Evolutionary conservation across 2,797 vertebrate genomes (phyloP).

Genomic region (Gallinago stenura): DNA sequence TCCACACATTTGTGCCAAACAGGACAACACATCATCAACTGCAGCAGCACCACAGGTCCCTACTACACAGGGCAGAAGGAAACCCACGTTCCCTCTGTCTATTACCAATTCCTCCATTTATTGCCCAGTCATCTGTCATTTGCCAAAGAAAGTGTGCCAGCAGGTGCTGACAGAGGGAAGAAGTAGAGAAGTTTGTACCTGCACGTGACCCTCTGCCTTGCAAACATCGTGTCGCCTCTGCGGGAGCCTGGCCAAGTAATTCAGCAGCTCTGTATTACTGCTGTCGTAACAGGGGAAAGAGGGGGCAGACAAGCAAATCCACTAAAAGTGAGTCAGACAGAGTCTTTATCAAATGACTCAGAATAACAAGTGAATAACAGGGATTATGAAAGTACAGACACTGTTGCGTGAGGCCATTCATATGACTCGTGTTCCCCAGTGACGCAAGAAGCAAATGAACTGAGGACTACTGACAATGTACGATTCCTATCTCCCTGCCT

Average conservation of each 20-base stretch:
- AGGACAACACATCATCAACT: neutral
- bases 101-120: neutral
- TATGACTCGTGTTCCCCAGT: neutral
- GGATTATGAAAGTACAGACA: conserved; percentile 11
- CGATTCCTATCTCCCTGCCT: neutral
- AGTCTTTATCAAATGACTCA: conserved; percentile 13
- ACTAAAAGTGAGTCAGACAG: neutral
- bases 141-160: neutral
- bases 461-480: neutral
- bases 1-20: neutral
- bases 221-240: neutral
- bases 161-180: neutral
- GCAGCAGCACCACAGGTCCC: neutral
- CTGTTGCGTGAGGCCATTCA: neutral
- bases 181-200: neutral
- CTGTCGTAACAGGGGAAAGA: neutral
- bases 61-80: neutral
- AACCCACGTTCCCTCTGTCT: neutral
- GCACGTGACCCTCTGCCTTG: neutral
- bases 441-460: conserved; percentile 25
- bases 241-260: neutral
- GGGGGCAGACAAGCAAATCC: neutral
- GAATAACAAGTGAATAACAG: conserved; percentile 27
- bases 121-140: neutral
- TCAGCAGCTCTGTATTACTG: neutral